Conservation (phyloP, 2,113 vertebrate genomes). For the Capra hircus region DNA sequence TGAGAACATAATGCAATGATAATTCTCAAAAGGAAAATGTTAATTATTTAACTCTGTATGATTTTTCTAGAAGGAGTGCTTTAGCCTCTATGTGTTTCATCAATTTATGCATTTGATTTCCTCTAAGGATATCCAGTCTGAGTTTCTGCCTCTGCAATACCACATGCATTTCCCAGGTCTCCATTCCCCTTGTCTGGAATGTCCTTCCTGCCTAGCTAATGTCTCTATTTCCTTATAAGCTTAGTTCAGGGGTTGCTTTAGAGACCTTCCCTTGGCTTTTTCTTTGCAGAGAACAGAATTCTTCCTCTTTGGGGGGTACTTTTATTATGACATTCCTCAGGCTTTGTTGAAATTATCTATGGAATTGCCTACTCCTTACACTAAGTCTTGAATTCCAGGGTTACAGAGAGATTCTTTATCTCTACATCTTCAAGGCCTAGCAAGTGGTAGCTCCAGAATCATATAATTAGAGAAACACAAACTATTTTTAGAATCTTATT, state of each 20-base stretch:
- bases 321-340: neutral
- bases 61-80: conserved; percentile 33
- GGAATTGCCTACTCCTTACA: neutral
- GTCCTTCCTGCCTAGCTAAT: neutral
- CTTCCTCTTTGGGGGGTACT: neutral
- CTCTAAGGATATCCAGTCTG: neutral
- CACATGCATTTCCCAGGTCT: neutral
- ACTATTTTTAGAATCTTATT: conserved; percentile 33
- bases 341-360: neutral
- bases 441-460: neutral
- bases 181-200: neutral
- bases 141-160: neutral
- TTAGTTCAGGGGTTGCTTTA: neutral
- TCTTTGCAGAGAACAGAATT: neutral
- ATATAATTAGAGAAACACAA: neutral
- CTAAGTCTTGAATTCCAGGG: neutral
- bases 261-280: neutral
- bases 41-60: conserved; percentile 55
- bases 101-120: conserved; percentile 17
- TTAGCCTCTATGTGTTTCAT: neutral
- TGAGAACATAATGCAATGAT: conserved; percentile 27
- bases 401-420: neutral
- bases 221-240: neutral
- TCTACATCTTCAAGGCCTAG: neutral
- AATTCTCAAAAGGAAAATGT: conserved; percentile 36